Conservation (phyloP, 2,797 vertebrate species). For the Sebastes oblongus region DNA sequence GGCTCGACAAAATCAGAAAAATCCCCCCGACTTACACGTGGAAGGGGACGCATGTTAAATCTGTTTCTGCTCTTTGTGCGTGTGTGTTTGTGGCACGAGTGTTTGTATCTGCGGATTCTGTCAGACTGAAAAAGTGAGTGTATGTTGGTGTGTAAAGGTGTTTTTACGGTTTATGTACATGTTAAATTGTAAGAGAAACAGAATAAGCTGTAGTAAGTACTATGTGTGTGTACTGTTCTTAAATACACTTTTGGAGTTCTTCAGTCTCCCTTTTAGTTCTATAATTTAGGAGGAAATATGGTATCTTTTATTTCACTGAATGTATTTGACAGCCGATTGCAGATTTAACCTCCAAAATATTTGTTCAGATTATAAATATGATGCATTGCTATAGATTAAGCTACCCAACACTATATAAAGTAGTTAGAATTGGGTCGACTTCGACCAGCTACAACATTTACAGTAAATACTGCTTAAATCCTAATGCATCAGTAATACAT, state of each 20-base stretch:
- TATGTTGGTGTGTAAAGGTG: background rate
- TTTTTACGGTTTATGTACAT: background rate
- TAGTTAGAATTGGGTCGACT: background rate
- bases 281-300: background rate
- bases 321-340: background rate
- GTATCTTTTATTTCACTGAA: background rate
- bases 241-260: background rate
- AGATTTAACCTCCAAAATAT: background rate
- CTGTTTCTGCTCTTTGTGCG: slow-evolving; percentile 21
- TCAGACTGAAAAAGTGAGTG: background rate
- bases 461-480: background rate
- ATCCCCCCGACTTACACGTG: slow-evolving; percentile 28
- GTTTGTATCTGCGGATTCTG: background rate
- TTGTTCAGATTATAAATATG: background rate
- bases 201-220: background rate
- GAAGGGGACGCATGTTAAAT: slow-evolving; percentile 19
- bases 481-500: background rate
- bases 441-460: background rate
- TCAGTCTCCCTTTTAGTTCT: background rate
- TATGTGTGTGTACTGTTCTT: background rate
- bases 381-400: background rate
- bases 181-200: background rate
- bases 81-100: background rate
- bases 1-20: slow-evolving; percentile 56
- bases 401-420: background rate